Evolutionary conservation across 1,140 invertebrate genomes (phyloP).

Genomic region (Meloidogyne hapla): DNA sequence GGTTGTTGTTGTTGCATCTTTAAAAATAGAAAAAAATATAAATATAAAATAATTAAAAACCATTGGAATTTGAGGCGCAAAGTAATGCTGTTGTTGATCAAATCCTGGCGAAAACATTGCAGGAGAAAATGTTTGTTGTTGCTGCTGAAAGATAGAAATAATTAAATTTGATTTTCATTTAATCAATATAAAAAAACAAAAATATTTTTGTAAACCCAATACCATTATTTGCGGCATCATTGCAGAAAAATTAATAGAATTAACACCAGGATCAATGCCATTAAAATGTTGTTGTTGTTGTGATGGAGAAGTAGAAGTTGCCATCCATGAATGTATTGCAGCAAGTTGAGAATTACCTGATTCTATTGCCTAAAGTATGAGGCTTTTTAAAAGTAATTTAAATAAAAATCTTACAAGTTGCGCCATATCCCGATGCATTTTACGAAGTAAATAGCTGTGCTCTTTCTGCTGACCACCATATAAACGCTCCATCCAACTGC

Average conservation of each 20-base stretch:
- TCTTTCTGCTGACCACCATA: constrained; percentile 17
- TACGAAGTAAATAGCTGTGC: constrained; percentile 24
- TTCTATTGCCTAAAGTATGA: constrained; percentile 19
- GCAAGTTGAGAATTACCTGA: constrained; percentile 29
- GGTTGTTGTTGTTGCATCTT: not conserved
- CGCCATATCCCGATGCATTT: constrained; percentile 31
- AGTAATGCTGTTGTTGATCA: constrained; percentile 9
- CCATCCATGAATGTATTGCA: not conserved
- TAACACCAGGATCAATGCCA: not conserved
- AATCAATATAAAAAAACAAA: not conserved
- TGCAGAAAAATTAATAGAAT: not conserved
- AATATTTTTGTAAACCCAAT: not conserved
- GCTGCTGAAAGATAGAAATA: not conserved
- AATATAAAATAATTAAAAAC: too few relatives aligned
- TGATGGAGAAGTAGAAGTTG: not conserved
- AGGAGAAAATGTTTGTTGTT: not conserved
- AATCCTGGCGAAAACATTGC: not conserved
- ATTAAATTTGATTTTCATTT: too few relatives aligned
- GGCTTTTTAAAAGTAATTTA: not conserved
- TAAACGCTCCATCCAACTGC: constrained; percentile 22
- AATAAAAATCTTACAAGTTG: constrained; percentile 6
- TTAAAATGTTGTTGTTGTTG: not conserved
- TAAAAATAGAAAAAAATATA: not conserved
- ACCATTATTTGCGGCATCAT: not conserved
- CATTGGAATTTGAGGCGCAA: not conserved